Evolutionary conservation across 23 tunicate genomes (phyloP).

Genomic region (Styela clava): DNA sequence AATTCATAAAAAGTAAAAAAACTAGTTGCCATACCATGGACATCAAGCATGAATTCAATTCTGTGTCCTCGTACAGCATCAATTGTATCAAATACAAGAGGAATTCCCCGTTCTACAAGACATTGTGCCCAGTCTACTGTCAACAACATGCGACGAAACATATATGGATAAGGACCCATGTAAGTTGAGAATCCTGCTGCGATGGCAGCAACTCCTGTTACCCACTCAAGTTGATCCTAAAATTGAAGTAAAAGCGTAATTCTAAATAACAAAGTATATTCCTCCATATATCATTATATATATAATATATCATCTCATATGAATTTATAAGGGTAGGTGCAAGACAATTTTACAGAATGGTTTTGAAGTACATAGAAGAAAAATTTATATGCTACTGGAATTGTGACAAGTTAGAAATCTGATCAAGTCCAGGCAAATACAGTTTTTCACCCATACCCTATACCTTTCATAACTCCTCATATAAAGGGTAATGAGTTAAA

Average conservation of each 20-base stretch:
- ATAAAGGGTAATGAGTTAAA: no score
- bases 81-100: constrained; percentile 80
- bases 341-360: no score
- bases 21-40: constrained; percentile 66
- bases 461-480: no score
- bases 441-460: no score
- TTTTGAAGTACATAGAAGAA: no score
- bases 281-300: background rate
- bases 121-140: constrained; percentile 90
- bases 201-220: constrained; percentile 69
- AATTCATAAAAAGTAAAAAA: no score
- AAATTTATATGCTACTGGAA: no score
- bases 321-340: no score
- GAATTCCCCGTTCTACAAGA: constrained; percentile 77
- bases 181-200: constrained; percentile 85
- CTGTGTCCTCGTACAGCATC: constrained; percentile 90
- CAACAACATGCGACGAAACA: constrained; percentile 74
- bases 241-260: background rate
- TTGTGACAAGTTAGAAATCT: no score
- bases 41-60: constrained; percentile 88
- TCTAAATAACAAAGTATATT: background rate
- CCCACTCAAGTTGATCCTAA: constrained; percentile 85
- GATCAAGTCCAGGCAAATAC: no score
- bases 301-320: background rate
- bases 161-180: constrained; percentile 74